Evolutionary conservation across 1,140 invertebrate genomes (phyloP).

Genomic region (Chironomus striatipennis): DNA sequence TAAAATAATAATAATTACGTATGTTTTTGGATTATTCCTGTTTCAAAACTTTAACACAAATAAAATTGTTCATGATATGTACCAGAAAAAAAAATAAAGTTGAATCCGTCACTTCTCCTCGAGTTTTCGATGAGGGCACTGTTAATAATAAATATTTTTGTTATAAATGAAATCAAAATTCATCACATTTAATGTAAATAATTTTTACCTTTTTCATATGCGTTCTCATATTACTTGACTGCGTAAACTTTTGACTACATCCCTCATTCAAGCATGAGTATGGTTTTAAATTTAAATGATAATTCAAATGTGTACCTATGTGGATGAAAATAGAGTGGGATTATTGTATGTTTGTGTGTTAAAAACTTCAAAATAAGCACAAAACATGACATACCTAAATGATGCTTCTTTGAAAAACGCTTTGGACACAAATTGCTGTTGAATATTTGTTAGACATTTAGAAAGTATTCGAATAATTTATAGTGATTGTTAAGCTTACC

Average conservation of each 20-base stretch:
- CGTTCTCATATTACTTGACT: slow-evolving; percentile 71
- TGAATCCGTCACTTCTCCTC: not conserved
- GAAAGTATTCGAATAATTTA: not conserved
- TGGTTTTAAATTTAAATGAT: slow-evolving; percentile 52
- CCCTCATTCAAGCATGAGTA: slow-evolving; percentile 63
- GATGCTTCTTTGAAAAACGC: slow-evolving; percentile 78
- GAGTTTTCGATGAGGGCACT: slow-evolving; percentile 41
- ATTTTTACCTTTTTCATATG: slow-evolving; percentile 53
- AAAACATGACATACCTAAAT: slow-evolving; percentile 39
- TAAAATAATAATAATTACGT: not conserved
- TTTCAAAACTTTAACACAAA: not conserved
- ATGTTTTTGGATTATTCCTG: slow-evolving; percentile 4
- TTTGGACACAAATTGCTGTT: slow-evolving; percentile 57
- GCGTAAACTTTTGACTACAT: slow-evolving; percentile 62
- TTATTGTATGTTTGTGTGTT: slow-evolving; percentile 37
- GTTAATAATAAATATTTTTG: no score
- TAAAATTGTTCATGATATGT: not conserved
- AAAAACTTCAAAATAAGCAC: not conserved
- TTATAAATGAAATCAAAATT: no score
- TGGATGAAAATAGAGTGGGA: slow-evolving; percentile 40
- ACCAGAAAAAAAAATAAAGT: no score
- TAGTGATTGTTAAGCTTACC: slow-evolving; percentile 39
- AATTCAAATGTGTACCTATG: slow-evolving; percentile 67
- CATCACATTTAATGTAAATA: no score
- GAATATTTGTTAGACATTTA: not conserved